These are phyloP conservation scores for Choreutis nemorana DNA, from an alignment of 2,888 invertebrate species.

Conservation along the genomic window DNA sequence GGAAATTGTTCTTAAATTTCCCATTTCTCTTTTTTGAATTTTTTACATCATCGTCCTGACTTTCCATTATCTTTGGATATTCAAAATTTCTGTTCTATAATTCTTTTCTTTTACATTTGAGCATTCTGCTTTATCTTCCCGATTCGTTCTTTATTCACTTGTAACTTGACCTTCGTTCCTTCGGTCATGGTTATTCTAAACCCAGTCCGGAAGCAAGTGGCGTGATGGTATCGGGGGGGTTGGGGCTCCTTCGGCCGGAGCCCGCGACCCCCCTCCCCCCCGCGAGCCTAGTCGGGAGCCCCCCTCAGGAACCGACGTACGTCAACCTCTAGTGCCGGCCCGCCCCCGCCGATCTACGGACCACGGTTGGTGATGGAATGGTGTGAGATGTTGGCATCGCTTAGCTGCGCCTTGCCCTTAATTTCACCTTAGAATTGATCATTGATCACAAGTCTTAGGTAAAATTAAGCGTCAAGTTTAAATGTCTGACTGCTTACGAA, in stretches of 20 bases:
- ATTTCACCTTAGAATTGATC: no score
- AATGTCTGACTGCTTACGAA: no score
- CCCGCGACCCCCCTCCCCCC: conserved; percentile 57
- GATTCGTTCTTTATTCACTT: conserved; percentile 9
- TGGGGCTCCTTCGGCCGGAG: conserved; percentile 62
- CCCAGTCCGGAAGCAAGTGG: conserved; percentile 64
- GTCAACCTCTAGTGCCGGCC: conserved; percentile 87
- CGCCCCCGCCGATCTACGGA: conserved; percentile 40
- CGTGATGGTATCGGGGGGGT: conserved; percentile 59
- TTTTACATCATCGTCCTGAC: conserved; percentile 2
- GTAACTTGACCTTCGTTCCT: not conserved
- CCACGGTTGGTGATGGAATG: conserved; percentile 45
- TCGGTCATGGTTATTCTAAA: conserved; percentile 6
- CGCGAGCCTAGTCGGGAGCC: conserved; percentile 59
- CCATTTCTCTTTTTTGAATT: conserved; percentile 2
- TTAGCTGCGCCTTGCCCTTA: no score
- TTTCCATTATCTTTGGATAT: conserved; percentile 1
- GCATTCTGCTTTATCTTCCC: conserved; percentile 4
- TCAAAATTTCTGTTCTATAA: not conserved
- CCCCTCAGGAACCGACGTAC: conserved; percentile 90
- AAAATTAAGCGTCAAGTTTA: no score
- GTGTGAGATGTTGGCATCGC: conserved; percentile 11
- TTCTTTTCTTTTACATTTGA: not conserved
- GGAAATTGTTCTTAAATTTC: not conserved
- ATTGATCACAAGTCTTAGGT: no score